A percentile compares a stretch with the other conserved stretches of the same genome.
Conservation (phyloP, 2,888 invertebrate species). For the Bombylius major region DNA sequence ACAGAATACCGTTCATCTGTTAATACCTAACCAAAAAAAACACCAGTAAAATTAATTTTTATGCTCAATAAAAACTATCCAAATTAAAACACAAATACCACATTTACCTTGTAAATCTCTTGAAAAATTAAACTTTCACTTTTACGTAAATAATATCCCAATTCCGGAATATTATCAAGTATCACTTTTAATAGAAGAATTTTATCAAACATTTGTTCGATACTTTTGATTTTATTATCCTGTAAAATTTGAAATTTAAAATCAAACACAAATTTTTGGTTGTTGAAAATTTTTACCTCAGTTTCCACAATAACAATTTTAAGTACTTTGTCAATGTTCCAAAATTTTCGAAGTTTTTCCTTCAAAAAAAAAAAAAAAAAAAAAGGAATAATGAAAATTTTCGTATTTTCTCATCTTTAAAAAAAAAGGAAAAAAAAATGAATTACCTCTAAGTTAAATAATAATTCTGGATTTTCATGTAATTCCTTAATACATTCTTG, state of each 20-base stretch:
- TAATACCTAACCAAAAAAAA: conserved; percentile 2
- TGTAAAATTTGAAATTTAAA: neutral
- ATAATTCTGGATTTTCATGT: conserved; percentile 51
- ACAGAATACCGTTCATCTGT: conserved; percentile 6
- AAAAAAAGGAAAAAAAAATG: neutral
- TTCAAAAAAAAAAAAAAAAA: conserved; percentile 23
- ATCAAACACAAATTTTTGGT: neutral
- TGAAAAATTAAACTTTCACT: conserved; percentile 18
- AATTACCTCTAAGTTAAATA: conserved; percentile 49
- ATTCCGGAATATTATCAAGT: conserved; percentile 55
- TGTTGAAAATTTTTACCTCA: neutral
- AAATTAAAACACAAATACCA: neutral
- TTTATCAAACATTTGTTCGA: conserved; percentile 68
- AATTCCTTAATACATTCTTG: conserved; percentile 68
- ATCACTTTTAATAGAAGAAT: conserved; percentile 63
- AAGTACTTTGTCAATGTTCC: conserved; percentile 64
- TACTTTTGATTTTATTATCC: conserved; percentile 28
- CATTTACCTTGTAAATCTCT: conserved; percentile 12
- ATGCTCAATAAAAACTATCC: neutral
- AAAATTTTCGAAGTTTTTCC: conserved; percentile 52
- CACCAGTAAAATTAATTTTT: too few species aligned
- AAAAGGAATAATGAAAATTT: neutral
- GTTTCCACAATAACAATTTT: neutral
- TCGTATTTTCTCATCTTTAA: conserved; percentile 29
- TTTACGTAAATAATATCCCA: conserved; percentile 26